These are phyloP conservation scores for Anthonomus grandis DNA, from an alignment of 1,140 invertebrate genomes.

Conservation along the genomic window DNA sequence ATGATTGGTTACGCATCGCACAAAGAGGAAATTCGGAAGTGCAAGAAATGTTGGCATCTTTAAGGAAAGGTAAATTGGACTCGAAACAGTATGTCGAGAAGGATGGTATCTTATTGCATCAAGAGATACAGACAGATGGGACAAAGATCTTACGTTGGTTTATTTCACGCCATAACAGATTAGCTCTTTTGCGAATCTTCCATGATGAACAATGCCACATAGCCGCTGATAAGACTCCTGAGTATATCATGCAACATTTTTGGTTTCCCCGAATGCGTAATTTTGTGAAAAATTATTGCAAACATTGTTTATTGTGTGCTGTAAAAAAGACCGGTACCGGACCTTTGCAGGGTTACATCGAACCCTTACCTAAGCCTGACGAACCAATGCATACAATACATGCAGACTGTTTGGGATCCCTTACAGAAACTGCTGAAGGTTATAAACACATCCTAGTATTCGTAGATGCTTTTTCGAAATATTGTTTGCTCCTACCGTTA, in stretches of 20 bases:
- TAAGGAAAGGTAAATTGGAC: slow-evolving; percentile 16
- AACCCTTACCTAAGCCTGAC: slow-evolving; percentile 24
- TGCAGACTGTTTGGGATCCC: slow-evolving; percentile 34
- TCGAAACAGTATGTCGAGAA: slow-evolving; percentile 14
- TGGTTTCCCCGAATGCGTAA: slow-evolving; percentile 32
- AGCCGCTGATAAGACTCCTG: slow-evolving; percentile 27
- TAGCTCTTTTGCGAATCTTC: slow-evolving; percentile 21
- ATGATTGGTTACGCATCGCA: slow-evolving; percentile 33
- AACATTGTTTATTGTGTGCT: slow-evolving; percentile 38
- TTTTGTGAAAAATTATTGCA: slow-evolving; percentile 35
- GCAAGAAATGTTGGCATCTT: background rate
- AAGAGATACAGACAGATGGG: background rate
- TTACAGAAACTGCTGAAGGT: slow-evolving; percentile 29
- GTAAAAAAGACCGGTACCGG: slow-evolving; percentile 19
- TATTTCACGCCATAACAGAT: slow-evolving; percentile 12
- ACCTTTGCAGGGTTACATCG: slow-evolving; percentile 13
- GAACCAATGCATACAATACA: slow-evolving; percentile 37
- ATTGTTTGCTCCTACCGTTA: slow-evolving; percentile 2
- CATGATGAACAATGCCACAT: slow-evolving; percentile 36
- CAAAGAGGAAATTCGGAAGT: slow-evolving; percentile 12
- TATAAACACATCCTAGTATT: slow-evolving; percentile 16
- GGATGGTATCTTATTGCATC: slow-evolving; percentile 8
- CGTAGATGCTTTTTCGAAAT: slow-evolving; percentile 16
- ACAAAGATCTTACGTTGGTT: slow-evolving; percentile 16
- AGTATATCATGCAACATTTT: slow-evolving; percentile 31